Base-by-base conservation (phyloP, 2,888 invertebrate genomes). In the Agrochola lychnidis region DNA sequence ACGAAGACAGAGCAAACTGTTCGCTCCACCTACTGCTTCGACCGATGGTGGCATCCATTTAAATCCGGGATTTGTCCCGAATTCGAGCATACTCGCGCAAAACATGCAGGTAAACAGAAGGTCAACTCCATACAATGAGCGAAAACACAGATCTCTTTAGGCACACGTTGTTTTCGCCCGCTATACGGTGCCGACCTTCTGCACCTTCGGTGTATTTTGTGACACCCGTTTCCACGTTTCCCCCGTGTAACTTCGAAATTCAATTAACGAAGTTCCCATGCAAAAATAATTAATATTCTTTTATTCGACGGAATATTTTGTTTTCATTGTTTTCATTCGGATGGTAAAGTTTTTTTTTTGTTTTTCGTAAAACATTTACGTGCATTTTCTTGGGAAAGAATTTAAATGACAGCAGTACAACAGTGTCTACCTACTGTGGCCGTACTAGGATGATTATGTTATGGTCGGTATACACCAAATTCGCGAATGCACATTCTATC, bases 191-290 rank as follows among this genome's bases (percentile, higher is more conserved):
- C 1, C 16, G 0, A 1, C 36, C 61, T 80, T 80, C 80, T 80
- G 36, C 9, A 2, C 2, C 9, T 45, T 42, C 5, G 22, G 22
- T 4, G n/a, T 42, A 36, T 80, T 45, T 53, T 36, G 14, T 77
- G 59, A 80, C 42, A 75, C n/a, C 25, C 42, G 40, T 82, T 75
- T 75, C 19, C 73, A 72, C 59, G 66, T 67, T 76, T 59, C 36
- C 56, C 62, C 45, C 48, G 66, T 76, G 63, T 75, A 66, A 78
- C 75, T 85, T 64, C 36, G 63, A 67, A 79, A 78, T 83, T 83
- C 78, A 83, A 86, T 86, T 85, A 83, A 75, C 71, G 42, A 66
- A 82, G 61, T 78, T 82, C 30, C 63, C 45, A 51, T 70, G 56
- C 40, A 61, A 68, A 68, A 73, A n/a, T 22, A 68, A 53, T 82